Evolutionary conservation across 2,113 vertebrate genomes (phyloP), one percentile per base, ranked within the genome.

Genomic region (Motacilla tschutschensis): DNA sequence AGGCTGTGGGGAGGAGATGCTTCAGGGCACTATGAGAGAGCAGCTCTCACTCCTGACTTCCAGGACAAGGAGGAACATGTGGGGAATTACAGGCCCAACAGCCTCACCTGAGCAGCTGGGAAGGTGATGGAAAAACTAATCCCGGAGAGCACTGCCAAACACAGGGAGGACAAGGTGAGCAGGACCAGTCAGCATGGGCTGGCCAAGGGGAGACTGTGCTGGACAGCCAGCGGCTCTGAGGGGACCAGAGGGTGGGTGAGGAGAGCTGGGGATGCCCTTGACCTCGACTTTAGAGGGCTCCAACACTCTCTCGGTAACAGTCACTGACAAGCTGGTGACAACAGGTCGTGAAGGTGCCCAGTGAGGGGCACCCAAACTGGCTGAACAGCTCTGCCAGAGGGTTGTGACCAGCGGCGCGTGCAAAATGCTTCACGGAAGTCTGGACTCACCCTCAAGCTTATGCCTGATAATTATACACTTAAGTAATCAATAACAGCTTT

Each of bases 281-380:
- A 14, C 43, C 55, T 67, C 0, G 0, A 29, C 38, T 76, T 50
- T 1, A 53, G 29, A 65, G 35, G 38, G 40, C 72, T 58, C 67
- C 63, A 50, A 46, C 8, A 21, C 17, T 44, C n/a, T 36, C 24
- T 55, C 57, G 5, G 53, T n/a, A 38, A 26, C 2, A 15, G 35
- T 14, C 41, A 20, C 2, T 22, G 66, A 31, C 22, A 28, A 65
- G 31, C 36, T 38, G 59, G 44, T 18, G 33, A 43, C 48, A 10
- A 29, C 20, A 55, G 28, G 21, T 31, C 0, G 1, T 1, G 0
- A 2, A 43, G 28, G 19, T 3, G 31, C 10, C 24, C 35, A 21
- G 31, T 10, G 59, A 77, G 14, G 5, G 17, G 12, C 33, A 36
- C 48, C 47, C 62, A 46, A 55, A 25, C 17, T 6, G 57, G 41